phyloP scores from a whole-genome alignment of 1,140 invertebrate genomes.

The Drosophila parvula region DNA sequence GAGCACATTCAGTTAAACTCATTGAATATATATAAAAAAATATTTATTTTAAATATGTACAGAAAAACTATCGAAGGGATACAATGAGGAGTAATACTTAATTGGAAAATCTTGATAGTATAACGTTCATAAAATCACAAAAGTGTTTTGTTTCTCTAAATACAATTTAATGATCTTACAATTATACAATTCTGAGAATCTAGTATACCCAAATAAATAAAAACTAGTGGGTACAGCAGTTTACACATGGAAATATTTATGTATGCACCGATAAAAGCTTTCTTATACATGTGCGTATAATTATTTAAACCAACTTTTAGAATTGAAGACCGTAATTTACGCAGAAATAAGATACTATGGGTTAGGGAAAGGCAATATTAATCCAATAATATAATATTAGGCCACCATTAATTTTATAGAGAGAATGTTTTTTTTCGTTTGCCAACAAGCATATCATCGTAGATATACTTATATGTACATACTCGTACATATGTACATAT shows the following conservation, averaged over 20 bases:
- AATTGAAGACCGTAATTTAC: neutral
- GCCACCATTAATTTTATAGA: neutral
- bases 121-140: neutral
- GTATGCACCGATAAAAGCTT: conserved; percentile 40
- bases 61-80: neutral
- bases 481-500: neutral
- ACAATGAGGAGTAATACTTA: too few relatives aligned
- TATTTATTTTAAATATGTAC: neutral
- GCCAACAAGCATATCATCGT: neutral
- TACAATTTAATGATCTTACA: neutral
- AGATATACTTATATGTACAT: too few relatives aligned
- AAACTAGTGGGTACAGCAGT: neutral
- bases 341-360: neutral
- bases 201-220: neutral
- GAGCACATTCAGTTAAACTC: too few relatives aligned
- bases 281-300: conserved; percentile 11
- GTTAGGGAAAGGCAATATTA: neutral
- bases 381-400: too few relatives aligned
- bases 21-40: neutral
- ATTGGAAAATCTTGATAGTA: too few relatives aligned
- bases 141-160: neutral
- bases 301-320: conserved; percentile 4
- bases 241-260: conserved; percentile 32
- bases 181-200: neutral
- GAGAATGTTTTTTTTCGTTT: neutral